These are phyloP conservation scores for Tupaia chinensis DNA, from an alignment of 2,113 vertebrate species.

Conservation along the genomic window DNA sequence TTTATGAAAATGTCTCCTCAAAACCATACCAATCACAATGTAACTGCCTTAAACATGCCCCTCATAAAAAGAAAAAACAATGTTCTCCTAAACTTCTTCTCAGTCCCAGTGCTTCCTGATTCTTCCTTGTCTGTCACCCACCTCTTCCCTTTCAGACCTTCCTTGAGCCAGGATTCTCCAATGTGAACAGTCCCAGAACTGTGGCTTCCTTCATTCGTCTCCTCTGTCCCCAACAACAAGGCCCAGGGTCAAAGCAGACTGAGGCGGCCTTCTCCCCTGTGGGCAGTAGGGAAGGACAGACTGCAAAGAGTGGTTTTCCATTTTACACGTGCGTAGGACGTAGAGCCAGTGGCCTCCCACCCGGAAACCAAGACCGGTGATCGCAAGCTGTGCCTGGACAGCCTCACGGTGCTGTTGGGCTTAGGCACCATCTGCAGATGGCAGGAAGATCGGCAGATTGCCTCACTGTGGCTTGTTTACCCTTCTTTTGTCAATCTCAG, in stretches of 20 bases:
- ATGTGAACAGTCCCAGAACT: background rate
- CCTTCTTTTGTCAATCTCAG: background rate
- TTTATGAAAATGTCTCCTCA: no score
- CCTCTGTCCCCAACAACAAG: background rate
- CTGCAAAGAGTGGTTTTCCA: background rate
- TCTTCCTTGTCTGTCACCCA: background rate
- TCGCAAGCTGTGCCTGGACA: background rate
- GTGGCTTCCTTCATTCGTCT: background rate
- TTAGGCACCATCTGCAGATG: background rate
- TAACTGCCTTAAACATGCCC: no score
- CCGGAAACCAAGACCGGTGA: background rate
- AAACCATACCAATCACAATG: no score
- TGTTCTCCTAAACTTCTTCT: background rate
- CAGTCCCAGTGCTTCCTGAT: background rate
- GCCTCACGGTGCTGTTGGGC: background rate
- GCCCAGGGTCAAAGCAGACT: background rate
- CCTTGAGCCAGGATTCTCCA: background rate
- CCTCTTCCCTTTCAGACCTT: background rate
- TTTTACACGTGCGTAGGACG: background rate
- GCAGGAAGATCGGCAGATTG: background rate
- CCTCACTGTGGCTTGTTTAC: background rate
- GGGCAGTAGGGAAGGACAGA: background rate
- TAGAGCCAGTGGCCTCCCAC: background rate
- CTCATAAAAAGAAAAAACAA: background rate
- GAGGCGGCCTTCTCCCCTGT: background rate